Percentiles rank a stretch among this genome's conserved stretches.
These are phyloP conservation scores for Dendrocincla fuliginosa DNA, from an alignment of 2,797 vertebrate species.

Conservation along the genomic window DNA sequence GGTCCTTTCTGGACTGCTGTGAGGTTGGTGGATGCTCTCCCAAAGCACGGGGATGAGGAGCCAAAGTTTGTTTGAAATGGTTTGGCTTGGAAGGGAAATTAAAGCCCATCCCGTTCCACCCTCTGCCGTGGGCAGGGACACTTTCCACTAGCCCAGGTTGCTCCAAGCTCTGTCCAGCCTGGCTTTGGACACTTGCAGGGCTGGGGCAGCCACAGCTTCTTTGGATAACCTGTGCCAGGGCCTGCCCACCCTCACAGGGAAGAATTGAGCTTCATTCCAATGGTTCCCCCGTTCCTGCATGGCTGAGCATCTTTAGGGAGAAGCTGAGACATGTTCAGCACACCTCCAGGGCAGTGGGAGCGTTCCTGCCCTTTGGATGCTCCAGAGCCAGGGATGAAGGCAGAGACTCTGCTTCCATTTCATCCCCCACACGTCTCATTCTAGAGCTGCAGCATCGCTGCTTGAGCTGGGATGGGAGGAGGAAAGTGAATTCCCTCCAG, in stretches of 20 bases:
- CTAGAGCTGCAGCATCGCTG: background rate
- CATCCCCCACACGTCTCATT: rapidly evolving
- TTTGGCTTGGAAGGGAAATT: background rate
- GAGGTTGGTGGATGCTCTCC: background rate
- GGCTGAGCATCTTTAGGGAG: background rate
- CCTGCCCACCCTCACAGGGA: background rate
- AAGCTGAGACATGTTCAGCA: background rate
- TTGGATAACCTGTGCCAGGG: background rate
- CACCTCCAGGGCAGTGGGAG: rapidly evolving
- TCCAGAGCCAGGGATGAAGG: background rate
- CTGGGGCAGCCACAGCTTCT: background rate
- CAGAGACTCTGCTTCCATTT: rapidly evolving
- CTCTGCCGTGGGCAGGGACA: background rate
- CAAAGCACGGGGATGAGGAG: rapidly evolving
- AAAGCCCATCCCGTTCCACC: background rate
- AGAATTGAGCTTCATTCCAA: background rate
- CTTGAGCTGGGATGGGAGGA: background rate
- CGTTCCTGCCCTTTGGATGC: background rate
- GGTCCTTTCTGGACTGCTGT: background rate
- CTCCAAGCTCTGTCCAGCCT: background rate
- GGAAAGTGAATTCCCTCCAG: background rate
- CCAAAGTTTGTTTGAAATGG: background rate
- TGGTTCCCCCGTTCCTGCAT: background rate
- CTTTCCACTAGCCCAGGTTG: rapidly evolving
- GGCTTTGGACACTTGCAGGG: background rate